These are phyloP conservation scores for Heliconius charithonia DNA, from an alignment of 2,888 invertebrate genomes.

Conservation along the genomic window DNA sequence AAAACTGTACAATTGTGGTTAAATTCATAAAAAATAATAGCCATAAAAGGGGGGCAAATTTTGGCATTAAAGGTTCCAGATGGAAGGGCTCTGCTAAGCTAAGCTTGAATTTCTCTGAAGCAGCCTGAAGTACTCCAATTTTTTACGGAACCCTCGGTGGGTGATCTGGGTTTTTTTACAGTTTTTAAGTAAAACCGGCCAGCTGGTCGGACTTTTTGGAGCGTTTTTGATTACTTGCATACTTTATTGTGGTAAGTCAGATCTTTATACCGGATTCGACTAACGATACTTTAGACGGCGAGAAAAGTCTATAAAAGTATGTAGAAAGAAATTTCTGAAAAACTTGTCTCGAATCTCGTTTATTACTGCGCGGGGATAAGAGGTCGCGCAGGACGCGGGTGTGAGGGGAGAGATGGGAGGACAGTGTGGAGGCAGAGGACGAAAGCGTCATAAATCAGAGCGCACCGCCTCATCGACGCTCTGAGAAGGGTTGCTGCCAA, in stretches of 20 bases:
- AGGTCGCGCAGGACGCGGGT: background rate
- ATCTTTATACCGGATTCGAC: slow-evolving; percentile 1
- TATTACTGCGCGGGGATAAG: slow-evolving; percentile 20
- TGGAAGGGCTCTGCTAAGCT: no score
- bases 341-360: slow-evolving; percentile 34
- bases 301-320: slow-evolving; percentile 17
- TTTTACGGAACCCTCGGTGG: no score
- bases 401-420: background rate
- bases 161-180: no score
- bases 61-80: no score
- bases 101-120: no score
- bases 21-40: no score
- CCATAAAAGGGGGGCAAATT: no score
- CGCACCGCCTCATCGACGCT: slow-evolving; percentile 41
- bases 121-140: no score
- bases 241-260: slow-evolving; percentile 4
- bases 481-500: slow-evolving; percentile 38
- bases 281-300: background rate
- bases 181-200: background rate
- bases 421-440: slow-evolving; percentile 5
- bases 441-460: slow-evolving; percentile 38
- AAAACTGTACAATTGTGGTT: no score
- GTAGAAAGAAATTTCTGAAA: slow-evolving; percentile 26
- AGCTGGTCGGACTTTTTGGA: background rate
- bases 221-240: background rate